Evolutionary conservation across 1,140 invertebrate species (phyloP), one percentile per base, ranked within the genome.

Genomic region (Potamilus streckersoni): DNA sequence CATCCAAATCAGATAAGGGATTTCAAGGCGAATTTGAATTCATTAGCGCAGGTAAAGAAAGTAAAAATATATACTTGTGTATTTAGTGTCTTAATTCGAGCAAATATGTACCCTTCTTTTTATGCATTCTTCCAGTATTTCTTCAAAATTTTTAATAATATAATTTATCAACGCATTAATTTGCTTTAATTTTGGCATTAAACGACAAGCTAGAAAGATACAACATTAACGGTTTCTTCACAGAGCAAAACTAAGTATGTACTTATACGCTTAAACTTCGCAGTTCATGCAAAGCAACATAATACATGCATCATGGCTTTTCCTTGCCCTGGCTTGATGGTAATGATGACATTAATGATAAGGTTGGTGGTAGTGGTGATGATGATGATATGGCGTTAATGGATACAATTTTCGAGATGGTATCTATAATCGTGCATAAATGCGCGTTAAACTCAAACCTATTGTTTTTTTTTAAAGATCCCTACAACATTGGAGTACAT

Each of bases 21-120:
- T 86, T 86, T 71, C 62, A 73, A 12, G 85, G 78, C 23, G 67
- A 61, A 23, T 85, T 82, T 69, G 71, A 75, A 66, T 85, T 85
- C 92, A 95, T 98, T 91, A 96, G 97, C 91, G 95, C 96, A 86
- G 94, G 97, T 98, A 91, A 95, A 95, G 71, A 57, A 2, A 49
- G 2, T 31, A 23, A 55, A 17, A 17, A 14, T 69, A 8, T 17
- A 55, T 23, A 20, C 31, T 20, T 20, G 27, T 20, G 19, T 17
- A 6, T 20, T 3, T 66, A 20, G 64, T 20, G 6, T 38, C 4
- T 6, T 6, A 8, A 20, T 0, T 38, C 31, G 64, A 0, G 2
- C 64, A 19, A 20, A 20, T 20, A 23, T 62, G 60, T 62, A 62
- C 8, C 2, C 5, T 2, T 2, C 5, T 61, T 19, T 23, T 19